These are phyloP conservation scores for Drosophila subpulchrella DNA, from an alignment of 1,140 invertebrate species.

Conservation along the genomic window DNA sequence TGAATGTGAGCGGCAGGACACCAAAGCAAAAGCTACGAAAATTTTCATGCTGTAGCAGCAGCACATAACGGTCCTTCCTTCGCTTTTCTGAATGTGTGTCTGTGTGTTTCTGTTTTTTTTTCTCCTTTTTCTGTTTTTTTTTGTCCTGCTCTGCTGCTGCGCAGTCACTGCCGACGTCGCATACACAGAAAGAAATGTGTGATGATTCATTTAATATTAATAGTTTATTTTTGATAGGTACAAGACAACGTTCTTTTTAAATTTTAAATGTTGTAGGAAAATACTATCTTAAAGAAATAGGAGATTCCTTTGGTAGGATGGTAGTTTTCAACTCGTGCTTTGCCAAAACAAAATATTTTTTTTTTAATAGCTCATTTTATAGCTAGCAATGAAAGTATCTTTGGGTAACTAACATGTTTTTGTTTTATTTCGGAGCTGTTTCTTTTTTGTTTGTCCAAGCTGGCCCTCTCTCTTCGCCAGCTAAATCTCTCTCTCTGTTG, in stretches of 20 bases:
- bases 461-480: not conserved
- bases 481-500: not conserved
- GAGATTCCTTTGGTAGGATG: too few species aligned
- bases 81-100: slow-evolving; percentile 20
- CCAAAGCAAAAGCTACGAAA: slow-evolving; percentile 66
- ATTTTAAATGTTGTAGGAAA: too few species aligned
- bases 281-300: too few species aligned
- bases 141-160: slow-evolving; percentile 55
- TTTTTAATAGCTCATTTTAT: too few species aligned
- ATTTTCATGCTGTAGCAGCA: slow-evolving; percentile 62
- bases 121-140: slow-evolving; percentile 2
- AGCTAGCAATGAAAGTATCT: too few species aligned
- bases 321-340: too few species aligned
- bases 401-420: too few species aligned
- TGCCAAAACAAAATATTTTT: too few species aligned
- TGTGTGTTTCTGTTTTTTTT: slow-evolving; percentile 33
- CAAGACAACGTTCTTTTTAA: too few species aligned
- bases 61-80: slow-evolving; percentile 43
- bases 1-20: slow-evolving; percentile 49
- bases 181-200: slow-evolving; percentile 6
- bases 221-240: too few species aligned
- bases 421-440: too few species aligned
- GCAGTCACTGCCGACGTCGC: slow-evolving; percentile 60
- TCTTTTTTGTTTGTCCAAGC: slow-evolving; percentile 36
- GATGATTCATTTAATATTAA: not conserved